Evolutionary conservation across 2,888 invertebrate species (phyloP).

Genomic region (Fragum whitleyi): DNA sequence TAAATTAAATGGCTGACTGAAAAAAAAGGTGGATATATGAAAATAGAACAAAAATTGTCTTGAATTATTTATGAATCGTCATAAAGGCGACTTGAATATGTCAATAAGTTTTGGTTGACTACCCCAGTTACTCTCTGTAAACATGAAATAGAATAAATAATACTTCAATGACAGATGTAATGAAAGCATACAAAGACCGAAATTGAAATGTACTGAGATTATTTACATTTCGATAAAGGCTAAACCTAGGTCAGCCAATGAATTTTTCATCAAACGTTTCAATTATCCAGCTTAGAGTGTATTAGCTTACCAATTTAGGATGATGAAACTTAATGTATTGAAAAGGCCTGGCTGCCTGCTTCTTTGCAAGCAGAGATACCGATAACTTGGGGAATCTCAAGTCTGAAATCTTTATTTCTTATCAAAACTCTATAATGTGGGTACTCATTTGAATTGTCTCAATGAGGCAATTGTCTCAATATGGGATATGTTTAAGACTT

Average conservation of each 20-base stretch:
- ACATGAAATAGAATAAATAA: conserved; percentile 18
- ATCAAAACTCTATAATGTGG: too few relatives aligned
- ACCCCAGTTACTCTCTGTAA: not conserved
- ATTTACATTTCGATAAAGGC: conserved; percentile 3
- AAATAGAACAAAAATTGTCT: conserved; percentile 3
- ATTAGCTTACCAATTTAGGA: too few relatives aligned
- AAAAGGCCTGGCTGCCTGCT: too few relatives aligned
- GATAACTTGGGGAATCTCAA: too few relatives aligned
- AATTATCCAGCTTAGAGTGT: too few relatives aligned
- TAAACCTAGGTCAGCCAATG: not conserved
- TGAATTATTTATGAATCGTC: conserved; percentile 7
- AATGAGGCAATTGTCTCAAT: too few relatives aligned
- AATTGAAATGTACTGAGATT: not conserved
- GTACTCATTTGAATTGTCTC: too few relatives aligned
- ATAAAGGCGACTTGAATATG: conserved; percentile 2
- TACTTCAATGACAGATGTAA: not conserved
- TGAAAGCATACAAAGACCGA: not conserved
- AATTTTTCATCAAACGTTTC: not conserved
- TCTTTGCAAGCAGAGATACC: too few relatives aligned
- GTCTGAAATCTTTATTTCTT: too few relatives aligned
- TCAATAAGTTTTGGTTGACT: conserved; percentile 16
- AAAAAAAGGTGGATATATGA: not conserved
- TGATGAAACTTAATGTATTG: too few relatives aligned
- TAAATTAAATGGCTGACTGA: conserved; percentile 1
- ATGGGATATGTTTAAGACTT: too few relatives aligned